Percentiles rank a stretch among this genome's conserved stretches.
Conservation (phyloP, 2,113 vertebrate species). For the Gila orcuttii region DNA sequence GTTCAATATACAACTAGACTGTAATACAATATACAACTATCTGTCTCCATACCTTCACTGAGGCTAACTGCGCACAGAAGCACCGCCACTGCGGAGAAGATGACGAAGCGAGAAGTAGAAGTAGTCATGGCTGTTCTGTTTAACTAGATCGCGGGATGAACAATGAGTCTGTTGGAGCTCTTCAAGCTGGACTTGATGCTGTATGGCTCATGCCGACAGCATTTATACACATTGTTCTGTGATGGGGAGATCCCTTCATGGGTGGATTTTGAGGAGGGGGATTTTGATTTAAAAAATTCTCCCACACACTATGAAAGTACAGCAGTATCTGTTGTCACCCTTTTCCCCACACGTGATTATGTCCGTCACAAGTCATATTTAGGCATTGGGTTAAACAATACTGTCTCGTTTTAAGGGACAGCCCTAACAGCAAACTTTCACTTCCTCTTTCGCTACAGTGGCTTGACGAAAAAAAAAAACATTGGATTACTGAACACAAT, state of each 20-base stretch:
- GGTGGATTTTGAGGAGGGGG: neutral
- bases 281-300: neutral
- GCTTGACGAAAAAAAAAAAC: neutral
- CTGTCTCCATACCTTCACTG: constrained; percentile 66
- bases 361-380: neutral
- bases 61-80: constrained; percentile 64
- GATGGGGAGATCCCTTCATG: constrained; percentile 11
- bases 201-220: neutral
- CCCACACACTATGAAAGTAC: constrained; percentile 21
- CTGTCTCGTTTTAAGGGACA: neutral
- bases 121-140: constrained; percentile 63
- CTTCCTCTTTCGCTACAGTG: constrained; percentile 2
- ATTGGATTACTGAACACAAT: neutral
- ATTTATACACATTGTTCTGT: constrained; percentile 32
- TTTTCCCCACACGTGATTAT: neutral
- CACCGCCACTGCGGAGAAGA: constrained; percentile 60
- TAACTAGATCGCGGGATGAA: neutral
- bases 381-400: neutral
- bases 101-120: constrained; percentile 63
- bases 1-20: neutral
- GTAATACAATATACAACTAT: neutral
- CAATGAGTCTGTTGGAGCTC: neutral
- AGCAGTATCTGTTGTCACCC: neutral
- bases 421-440: neutral
- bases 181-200: neutral